phyloP scores from a whole-genome alignment of 2,113 vertebrate genomes.

The Lasiurus borealis region DNA sequence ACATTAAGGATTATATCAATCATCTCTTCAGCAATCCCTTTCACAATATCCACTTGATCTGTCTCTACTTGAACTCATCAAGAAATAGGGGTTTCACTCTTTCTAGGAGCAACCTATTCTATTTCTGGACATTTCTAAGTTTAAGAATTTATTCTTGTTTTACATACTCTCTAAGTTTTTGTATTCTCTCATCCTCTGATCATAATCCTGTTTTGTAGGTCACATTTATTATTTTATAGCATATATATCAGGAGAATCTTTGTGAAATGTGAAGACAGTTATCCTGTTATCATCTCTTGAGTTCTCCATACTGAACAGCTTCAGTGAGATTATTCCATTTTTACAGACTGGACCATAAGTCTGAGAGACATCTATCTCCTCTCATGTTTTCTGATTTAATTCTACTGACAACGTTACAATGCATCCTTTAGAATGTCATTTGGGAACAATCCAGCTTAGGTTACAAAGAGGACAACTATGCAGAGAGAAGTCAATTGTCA shows the following conservation, averaged over 20 bases:
- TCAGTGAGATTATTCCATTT: neutral
- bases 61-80: neutral
- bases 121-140: neutral
- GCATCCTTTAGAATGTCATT: constrained; percentile 67
- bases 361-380: neutral
- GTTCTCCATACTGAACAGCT: neutral
- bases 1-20: neutral
- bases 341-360: neutral
- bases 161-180: neutral
- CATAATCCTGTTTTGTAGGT: neutral
- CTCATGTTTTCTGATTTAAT: neutral
- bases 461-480: constrained; percentile 72
- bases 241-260: neutral
- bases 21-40: neutral
- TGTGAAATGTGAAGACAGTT: constrained; percentile 10
- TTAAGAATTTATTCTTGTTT: constrained; percentile 7
- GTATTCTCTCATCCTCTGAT: neutral
- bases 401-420: neutral
- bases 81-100: neutral
- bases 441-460: constrained; percentile 61
- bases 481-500: constrained; percentile 76
- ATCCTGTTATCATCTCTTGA: neutral
- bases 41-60: neutral
- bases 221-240: neutral
- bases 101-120: neutral